phyloP scores from a whole-genome alignment of 2,888 invertebrate species.

The Rhaphigaster nebulosa region DNA sequence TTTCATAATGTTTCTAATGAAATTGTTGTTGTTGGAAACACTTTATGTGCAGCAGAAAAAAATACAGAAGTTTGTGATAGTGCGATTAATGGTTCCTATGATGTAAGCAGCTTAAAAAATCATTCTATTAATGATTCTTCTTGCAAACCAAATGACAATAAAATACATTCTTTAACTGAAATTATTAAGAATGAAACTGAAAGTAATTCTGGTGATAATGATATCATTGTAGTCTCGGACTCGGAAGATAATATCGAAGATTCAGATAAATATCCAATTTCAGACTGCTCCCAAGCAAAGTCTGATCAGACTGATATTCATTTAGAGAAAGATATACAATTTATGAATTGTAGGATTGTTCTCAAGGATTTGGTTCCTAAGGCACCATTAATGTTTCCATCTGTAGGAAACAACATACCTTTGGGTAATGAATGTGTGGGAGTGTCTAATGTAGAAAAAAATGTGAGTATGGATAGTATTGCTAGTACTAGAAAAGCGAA shows the following conservation, averaged over 20 bases:
- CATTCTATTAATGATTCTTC: not conserved
- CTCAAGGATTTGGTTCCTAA: not conserved
- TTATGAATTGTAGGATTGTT: not conserved
- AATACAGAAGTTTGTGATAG: not conserved
- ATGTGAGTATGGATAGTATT: not conserved
- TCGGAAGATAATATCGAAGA: not conserved
- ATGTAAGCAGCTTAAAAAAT: not conserved
- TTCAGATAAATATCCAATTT: not conserved
- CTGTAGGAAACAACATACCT: not conserved
- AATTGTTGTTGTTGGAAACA: slow-evolving; percentile 34
- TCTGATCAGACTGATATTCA: not conserved
- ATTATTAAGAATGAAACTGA: not conserved
- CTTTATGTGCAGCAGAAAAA: not conserved
- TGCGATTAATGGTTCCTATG: not conserved
- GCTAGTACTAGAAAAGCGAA: not conserved
- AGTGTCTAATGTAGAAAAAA: not conserved
- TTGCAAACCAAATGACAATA: not conserved
- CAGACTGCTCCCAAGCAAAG: not conserved
- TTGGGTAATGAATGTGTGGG: not conserved
- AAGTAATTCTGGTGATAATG: not conserved
- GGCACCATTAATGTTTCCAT: not conserved
- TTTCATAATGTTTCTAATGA: slow-evolving; percentile 28
- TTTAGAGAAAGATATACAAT: not conserved
- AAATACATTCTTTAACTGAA: not conserved
- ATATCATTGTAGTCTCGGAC: not conserved